These are phyloP conservation scores for Pteria penguin DNA, from an alignment of 2,888 invertebrate genomes.

Conservation along the genomic window DNA sequence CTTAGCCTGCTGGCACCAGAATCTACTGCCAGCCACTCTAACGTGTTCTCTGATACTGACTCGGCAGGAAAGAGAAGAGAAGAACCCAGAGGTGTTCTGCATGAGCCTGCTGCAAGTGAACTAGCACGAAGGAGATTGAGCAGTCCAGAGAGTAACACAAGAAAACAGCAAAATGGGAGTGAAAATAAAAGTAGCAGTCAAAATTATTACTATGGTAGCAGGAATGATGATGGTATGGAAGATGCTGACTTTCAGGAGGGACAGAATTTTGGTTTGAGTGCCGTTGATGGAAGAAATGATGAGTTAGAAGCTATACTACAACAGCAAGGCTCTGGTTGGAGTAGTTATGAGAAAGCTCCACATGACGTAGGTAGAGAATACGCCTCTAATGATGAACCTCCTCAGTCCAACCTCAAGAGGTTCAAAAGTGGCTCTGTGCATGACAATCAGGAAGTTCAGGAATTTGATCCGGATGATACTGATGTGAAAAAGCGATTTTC, in stretches of 20 bases:
- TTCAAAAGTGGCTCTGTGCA: not conserved
- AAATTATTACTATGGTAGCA: not conserved
- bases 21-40: not conserved
- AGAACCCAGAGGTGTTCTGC: not conserved
- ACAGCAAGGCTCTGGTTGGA: no score
- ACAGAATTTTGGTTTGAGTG: not conserved
- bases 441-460: not conserved
- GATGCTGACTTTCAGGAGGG: not conserved
- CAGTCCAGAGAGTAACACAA: conserved; percentile 1
- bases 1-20: not conserved
- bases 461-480: conserved; percentile 44
- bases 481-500: conserved; percentile 50
- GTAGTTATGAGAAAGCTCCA: not conserved
- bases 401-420: not conserved
- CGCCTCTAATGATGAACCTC: not conserved
- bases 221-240: not conserved
- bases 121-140: conserved; percentile 17
- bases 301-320: no score
- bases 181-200: not conserved
- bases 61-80: not conserved
- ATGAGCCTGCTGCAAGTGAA: conserved; percentile 18
- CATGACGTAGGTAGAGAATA: not conserved
- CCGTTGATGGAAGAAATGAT: not conserved
- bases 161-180: not conserved
- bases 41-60: not conserved